Evolutionary conservation across 2,888 invertebrate genomes (phyloP), one percentile per base, ranked within the genome.

Genomic region (Amphipoea lucens): DNA sequence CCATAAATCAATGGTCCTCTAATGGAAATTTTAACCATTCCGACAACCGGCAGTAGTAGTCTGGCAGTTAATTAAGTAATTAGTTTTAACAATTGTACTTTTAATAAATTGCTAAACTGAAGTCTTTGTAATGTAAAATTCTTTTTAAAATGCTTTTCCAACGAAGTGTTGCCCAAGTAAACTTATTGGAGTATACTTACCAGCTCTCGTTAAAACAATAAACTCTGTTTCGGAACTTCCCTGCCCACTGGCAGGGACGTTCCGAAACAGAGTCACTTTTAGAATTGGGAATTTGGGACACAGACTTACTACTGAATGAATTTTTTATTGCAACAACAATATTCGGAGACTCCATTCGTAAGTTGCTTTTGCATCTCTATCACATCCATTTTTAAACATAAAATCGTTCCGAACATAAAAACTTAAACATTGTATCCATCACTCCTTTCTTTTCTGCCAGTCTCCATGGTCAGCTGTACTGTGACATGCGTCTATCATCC

Each of bases 1-100:
- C n/a, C n/a, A n/a, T n/a, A n/a, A n/a, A n/a, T n/a, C n/a, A n/a
- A n/a, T n/a, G n/a, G n/a, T n/a, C n/a, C n/a, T n/a, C n/a, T n/a
- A n/a, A n/a, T n/a, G n/a, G n/a, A n/a, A n/a, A n/a, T n/a, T n/a
- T n/a, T n/a, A n/a, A n/a, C n/a, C n/a, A 63, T 60, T 83, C 65
- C 36, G 60, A 82, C 51, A 60, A 69, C 63, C 17, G 57, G 36
- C 83, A 45, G 36, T 51, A 9, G n/a, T 57, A 48, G 83, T 69
- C 74, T 73, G 63, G 57, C n/a, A 14, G n/a, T 70, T 62, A 70
- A 51, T 78, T 67, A 79, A 63, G 23, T 74, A 71, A 66, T 82
- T 73, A 23, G 20, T 68, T 81, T 40, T 66, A 67, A 40, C 66
- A 51, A 11, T 51, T 65, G 36, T 66, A 57, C 54, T 65, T 73